These are phyloP conservation scores for Montipora sp. DNA, from an alignment of 64 coral and sea anemone species.

Conservation along the genomic window DNA sequence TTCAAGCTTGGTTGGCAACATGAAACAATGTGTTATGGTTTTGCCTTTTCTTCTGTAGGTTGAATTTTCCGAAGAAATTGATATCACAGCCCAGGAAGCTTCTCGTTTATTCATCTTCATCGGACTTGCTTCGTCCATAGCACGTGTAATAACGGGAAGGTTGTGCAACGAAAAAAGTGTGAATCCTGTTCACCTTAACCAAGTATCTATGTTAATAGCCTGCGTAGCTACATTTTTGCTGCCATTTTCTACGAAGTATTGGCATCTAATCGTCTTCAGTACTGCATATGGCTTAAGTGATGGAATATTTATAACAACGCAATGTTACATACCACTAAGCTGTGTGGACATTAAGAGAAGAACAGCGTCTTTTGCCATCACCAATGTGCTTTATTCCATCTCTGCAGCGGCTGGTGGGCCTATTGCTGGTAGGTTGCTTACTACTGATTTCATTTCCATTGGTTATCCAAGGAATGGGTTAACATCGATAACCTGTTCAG, in stretches of 20 bases:
- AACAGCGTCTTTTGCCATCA: conserved; percentile 26
- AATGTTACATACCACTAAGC: conserved; percentile 18
- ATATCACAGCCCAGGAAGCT: background rate
- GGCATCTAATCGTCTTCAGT: conserved; percentile 25
- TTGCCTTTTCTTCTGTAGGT: conserved; percentile 1
- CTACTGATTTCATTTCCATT: too few relatives aligned
- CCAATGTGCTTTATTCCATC: conserved; percentile 7
- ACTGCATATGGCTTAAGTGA: conserved; percentile 35
- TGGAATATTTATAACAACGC: conserved; percentile 43
- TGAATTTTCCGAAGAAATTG: conserved; percentile 12
- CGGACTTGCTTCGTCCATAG: conserved; percentile 23
- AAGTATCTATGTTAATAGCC: background rate
- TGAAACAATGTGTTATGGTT: background rate
- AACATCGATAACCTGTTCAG: too few relatives aligned
- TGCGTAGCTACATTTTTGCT: background rate
- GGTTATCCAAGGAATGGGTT: too few relatives aligned
- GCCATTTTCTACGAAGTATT: conserved; percentile 6
- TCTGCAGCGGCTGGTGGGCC: conserved; percentile 11
- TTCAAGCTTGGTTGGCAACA: too few relatives aligned
- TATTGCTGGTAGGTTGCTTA: background rate
- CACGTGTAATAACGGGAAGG: conserved; percentile 12
- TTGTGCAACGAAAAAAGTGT: conserved; percentile 14
- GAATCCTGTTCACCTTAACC: conserved; percentile 16
- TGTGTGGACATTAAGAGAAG: background rate
- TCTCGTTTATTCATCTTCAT: conserved; percentile 54